These are phyloP conservation scores for Saguinus imperator DNA, from an alignment of 2,113 vertebrate species.

Conservation along the genomic window DNA sequence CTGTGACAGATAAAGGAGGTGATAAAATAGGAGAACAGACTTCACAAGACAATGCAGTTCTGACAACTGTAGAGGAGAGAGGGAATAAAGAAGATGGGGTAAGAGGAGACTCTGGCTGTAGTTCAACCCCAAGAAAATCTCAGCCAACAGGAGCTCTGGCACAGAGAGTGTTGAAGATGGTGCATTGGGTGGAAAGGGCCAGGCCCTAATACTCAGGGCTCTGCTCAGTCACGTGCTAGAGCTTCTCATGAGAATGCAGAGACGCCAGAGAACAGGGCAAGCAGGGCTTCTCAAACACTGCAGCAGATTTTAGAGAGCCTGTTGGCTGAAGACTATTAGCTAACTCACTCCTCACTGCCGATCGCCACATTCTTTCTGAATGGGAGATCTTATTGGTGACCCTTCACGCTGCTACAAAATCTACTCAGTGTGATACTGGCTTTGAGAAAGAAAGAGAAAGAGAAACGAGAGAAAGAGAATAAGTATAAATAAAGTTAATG, in stretches of 20 bases:
- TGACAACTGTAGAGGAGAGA: not conserved
- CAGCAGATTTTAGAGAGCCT: not conserved
- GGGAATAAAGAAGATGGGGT: not conserved
- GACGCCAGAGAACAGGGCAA: not conserved
- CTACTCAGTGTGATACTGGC: not conserved
- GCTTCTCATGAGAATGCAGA: not conserved
- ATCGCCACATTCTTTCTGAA: not conserved
- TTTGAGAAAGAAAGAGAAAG: not conserved
- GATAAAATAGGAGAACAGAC: not conserved
- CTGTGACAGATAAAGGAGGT: not conserved
- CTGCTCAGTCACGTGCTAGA: too few species aligned
- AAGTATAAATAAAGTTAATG: not conserved
- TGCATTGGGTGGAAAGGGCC: not conserved
- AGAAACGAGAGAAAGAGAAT: not conserved
- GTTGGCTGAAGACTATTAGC: not conserved
- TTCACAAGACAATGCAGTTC: not conserved
- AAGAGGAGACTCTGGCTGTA: not conserved
- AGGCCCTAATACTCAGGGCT: not conserved
- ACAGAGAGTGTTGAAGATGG: not conserved
- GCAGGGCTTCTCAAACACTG: not conserved
- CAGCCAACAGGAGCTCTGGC: not conserved
- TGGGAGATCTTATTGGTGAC: not conserved
- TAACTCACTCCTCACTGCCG: not conserved
- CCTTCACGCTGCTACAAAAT: not conserved
- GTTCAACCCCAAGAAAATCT: not conserved